A percentile compares a stretch with the other conserved stretches of the same genome.
These are phyloP conservation scores for Eriosoma lanigerum DNA, from an alignment of 1,140 invertebrate genomes.

Conservation along the genomic window DNA sequence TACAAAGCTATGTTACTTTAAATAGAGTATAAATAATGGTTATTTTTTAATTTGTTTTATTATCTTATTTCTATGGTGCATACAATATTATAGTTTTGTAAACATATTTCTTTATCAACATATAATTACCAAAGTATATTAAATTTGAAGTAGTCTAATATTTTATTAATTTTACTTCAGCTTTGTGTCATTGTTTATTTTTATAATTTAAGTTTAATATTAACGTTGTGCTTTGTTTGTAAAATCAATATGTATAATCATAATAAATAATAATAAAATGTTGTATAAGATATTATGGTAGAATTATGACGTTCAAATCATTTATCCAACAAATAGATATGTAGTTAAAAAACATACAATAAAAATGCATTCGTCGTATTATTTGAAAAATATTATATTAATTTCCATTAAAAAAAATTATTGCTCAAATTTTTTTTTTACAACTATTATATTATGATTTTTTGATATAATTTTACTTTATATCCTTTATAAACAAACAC, in stretches of 20 bases:
- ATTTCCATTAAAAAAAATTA: neutral
- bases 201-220: constrained; percentile 33
- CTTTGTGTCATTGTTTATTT: constrained; percentile 14
- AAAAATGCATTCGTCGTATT: neutral
- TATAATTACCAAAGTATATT: constrained; percentile 24
- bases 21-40: neutral
- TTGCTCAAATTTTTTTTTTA: constrained; percentile 32
- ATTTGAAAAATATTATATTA: neutral
- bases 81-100: neutral
- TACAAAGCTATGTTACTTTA: neutral
- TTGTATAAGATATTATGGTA: neutral
- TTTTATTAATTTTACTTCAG: constrained; percentile 36
- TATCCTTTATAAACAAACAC: neutral
- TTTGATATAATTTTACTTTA: neutral
- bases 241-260: neutral
- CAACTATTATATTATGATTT: no score
- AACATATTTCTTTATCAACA: neutral
- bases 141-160: neutral
- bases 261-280: no score
- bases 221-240: neutral
- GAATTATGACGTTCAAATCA: no score
- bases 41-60: constrained; percentile 1
- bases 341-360: neutral
- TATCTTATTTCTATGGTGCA: constrained; percentile 28
- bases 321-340: neutral